A percentile compares a stretch with the other conserved stretches of the same genome.
These are phyloP conservation scores for Drosophila histrio DNA, from an alignment of 2,888 invertebrate species.

Conservation along the genomic window DNA sequence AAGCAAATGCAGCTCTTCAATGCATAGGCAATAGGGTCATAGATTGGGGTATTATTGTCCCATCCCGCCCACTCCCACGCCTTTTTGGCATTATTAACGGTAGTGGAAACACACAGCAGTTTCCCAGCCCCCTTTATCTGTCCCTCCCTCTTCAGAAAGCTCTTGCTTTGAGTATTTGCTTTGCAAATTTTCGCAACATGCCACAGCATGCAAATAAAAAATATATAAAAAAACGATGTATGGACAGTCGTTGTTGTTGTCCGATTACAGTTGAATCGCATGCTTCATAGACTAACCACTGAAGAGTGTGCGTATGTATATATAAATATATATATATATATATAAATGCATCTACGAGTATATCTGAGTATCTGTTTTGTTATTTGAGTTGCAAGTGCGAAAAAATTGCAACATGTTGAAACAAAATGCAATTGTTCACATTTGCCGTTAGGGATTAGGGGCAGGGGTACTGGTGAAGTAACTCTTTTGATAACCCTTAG, in stretches of 20 bases:
- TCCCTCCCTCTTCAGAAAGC: background rate
- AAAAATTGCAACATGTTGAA: conserved; percentile 51
- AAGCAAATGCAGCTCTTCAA: conserved; percentile 24
- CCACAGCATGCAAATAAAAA: conserved; percentile 16
- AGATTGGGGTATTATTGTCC: conserved; percentile 5
- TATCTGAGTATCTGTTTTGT: conserved; percentile 10
- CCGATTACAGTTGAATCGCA: conserved; percentile 60
- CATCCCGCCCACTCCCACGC: background rate
- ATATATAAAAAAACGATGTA: conserved; percentile 24
- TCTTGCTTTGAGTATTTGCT: conserved; percentile 63
- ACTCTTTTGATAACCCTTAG: conserved; percentile 19
- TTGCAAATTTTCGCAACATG: conserved; percentile 65
- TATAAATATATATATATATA: background rate
- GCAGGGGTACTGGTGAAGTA: background rate
- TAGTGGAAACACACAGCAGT: background rate
- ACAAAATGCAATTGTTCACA: conserved; percentile 32
- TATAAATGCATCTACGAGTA: background rate
- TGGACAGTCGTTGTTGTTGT: conserved; percentile 37
- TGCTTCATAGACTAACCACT: conserved; percentile 34
- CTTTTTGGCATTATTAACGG: conserved; percentile 41
- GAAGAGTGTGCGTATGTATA: conserved; percentile 2
- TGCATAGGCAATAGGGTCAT: conserved; percentile 24
- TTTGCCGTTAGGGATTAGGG: background rate
- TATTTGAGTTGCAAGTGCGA: conserved; percentile 43
- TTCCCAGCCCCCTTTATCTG: background rate